Evolutionary conservation across 2,888 invertebrate species (phyloP), one percentile per base, ranked within the genome.

Genomic region (Diadegma fenestrale): DNA sequence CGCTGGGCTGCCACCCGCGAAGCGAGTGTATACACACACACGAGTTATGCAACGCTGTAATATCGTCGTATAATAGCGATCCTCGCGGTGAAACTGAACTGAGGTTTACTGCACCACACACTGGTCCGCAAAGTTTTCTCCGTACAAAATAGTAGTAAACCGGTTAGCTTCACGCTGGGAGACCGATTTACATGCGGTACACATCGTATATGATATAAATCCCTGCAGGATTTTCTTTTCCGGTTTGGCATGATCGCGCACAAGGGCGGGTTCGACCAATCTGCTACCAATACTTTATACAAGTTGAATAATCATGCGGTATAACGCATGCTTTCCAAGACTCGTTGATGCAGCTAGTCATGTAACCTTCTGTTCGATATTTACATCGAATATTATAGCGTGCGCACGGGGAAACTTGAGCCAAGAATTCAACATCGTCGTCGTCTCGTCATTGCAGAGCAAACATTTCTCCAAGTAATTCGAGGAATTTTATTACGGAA

Each of bases 151-250:
- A 69, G 63, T 26, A 63, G 73, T 77, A 68, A 85, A 63, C 82
- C 80, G 76, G 76, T 83, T 82, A 82, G 83, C 86, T 86, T 88
- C 89, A 89, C 88, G 89, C 87, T 88, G 88, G 86, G 87, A 88
- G 88, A 86, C 86, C 84, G 66, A 80, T 82, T 87, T 84, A 81
- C 81, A 83, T 86, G 82, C 79, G 77, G 26, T 51, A 68, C 58
- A 41, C 69, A 43, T 54, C 72, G 72, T 48, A 69, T 54, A 80
- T 72, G 76, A 75, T 77, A 82, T 81, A 87, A 73, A 73, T 85
- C 87, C 89, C 87, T 76, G 86, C 84, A 88, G 88, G 87, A 72
- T 89, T 89, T 87, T 86, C 87, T 87, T 88, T 89, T 89, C 89
- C 89, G 89, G 85, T 88, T 88, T 85, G 82, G 51, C 79, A 82